Evolutionary conservation across 2,888 invertebrate genomes (phyloP), one percentile per base, ranked within the genome.

Genomic region (Cephonodes hylas): DNA sequence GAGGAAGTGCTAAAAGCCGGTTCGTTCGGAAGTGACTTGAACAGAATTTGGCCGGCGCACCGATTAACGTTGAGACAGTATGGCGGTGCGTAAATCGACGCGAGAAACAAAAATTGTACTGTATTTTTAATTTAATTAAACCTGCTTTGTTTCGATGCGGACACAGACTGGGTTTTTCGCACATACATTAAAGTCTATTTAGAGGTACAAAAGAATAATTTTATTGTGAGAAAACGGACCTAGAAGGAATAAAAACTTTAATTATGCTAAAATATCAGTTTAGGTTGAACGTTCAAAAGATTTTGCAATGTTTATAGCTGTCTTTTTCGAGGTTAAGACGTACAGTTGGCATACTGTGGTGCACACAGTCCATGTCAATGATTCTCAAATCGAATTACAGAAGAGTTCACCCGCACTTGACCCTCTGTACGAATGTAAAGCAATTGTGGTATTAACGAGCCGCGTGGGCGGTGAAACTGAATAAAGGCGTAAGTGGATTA

Each of bases 331-430:
- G 10, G 7, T 31, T 31, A 27, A 31, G 3, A 31, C n/a, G n/a
- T n/a, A 27, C 2, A 58, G 58, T 42, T 58, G 10, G 20, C 25
- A 13, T 44, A 59, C 13, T 59, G 22, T 18, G 34, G 23, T 59
- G 3, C 6, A 8, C 23, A n/a, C n/a, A 34, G 20, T 7, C 42
- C 44, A 45, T 27, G 27, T 45, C 59, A 59, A 45, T 20, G 23
- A 27, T 59, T 58, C 34, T 60, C 56, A 15, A 64, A 73, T 81
- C 76, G 73, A 81, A 81, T 85, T 84, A 82, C 76, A 77, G 75
- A 76, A 77, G 77, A 81, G 85, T 84, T 87, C 87, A 84, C 74
- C 71, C 76, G 81, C 82, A 83, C 85, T 87, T 90, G 89, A 89
- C 89, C 89, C 85, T 82, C 80, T 66, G 67, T n/a, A n/a, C n/a